Conservation (phyloP, 2,888 invertebrate species). For the Barypeithes pellucidus region DNA sequence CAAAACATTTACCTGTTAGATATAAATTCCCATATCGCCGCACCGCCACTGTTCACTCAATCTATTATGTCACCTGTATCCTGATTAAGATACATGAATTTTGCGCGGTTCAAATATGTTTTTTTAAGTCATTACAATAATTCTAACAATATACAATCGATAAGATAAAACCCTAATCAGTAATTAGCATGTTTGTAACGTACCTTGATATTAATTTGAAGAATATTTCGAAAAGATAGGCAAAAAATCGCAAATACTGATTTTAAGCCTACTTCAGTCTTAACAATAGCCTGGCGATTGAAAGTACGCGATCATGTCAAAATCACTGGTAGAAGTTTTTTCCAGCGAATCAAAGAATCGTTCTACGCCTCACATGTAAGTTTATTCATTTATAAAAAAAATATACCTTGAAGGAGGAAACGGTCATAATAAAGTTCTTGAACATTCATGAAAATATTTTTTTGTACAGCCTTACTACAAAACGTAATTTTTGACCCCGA, state of each 20-base stretch:
- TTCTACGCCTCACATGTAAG: conserved; percentile 41
- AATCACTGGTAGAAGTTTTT: conserved; percentile 40
- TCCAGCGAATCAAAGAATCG: conserved; percentile 31
- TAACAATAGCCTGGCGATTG: conserved; percentile 11
- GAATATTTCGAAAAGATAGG: conserved; percentile 25
- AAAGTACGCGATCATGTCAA: conserved; percentile 36
- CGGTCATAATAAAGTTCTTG: too few relatives aligned
- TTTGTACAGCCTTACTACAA: too few relatives aligned
- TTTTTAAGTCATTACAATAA: conserved; percentile 30
- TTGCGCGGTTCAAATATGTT: conserved; percentile 15
- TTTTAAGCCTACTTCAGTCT: conserved; percentile 18
- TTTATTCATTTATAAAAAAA: conserved; percentile 2
- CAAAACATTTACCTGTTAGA: not conserved
- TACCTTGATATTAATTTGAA: conserved; percentile 31
- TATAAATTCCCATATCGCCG: not conserved
- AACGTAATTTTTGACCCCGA: too few relatives aligned
- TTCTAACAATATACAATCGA: conserved; percentile 37
- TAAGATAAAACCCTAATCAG: conserved; percentile 38
- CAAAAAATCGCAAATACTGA: conserved; percentile 19
- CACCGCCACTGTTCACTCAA: not conserved
- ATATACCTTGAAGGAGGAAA: too few relatives aligned
- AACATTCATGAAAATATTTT: too few relatives aligned
- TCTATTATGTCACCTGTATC: conserved; percentile 16
- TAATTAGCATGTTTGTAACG: conserved; percentile 41
- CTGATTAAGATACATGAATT: conserved; percentile 36